phyloP scores from a whole-genome alignment of 2,888 invertebrate species.

The Acronicta psi region DNA sequence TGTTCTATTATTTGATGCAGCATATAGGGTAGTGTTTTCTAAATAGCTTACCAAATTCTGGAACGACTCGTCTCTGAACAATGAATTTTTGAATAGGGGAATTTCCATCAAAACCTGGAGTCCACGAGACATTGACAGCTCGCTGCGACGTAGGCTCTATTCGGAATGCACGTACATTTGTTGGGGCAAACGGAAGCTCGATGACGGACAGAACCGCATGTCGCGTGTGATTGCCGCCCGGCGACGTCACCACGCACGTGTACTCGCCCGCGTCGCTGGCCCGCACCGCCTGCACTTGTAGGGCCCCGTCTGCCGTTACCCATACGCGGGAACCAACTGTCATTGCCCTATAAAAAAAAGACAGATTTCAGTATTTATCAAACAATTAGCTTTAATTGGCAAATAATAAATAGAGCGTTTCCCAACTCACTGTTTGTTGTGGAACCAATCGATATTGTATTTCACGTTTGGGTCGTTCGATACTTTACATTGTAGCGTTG shows the following conservation, averaged over 20 bases:
- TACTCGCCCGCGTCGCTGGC: constrained; percentile 98
- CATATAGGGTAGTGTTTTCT: not conserved
- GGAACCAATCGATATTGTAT: constrained; percentile 96
- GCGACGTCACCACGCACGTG: constrained; percentile 96
- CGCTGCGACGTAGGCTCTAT: constrained; percentile 91
- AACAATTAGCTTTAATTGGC: constrained; percentile 2
- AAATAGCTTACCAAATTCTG: constrained; percentile 92
- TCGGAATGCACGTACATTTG: constrained; percentile 93
- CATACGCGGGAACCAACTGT: constrained; percentile 91
- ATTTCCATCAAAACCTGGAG: constrained; percentile 98
- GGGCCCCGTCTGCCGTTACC: constrained; percentile 94
- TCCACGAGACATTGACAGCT: constrained; percentile 97
- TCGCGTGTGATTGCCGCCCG: constrained; percentile 97
- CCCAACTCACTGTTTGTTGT: constrained; percentile 93
- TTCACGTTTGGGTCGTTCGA: constrained; percentile 96
- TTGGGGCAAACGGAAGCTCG: constrained; percentile 98
- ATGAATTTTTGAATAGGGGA: constrained; percentile 97
- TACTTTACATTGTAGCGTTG: constrained; percentile 97
- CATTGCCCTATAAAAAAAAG: constrained; percentile 74
- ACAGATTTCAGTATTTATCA: constrained; percentile 1
- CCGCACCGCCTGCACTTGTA: constrained; percentile 96
- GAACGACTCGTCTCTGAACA: constrained; percentile 96
- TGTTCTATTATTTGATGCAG: not conserved
- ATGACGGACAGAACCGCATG: constrained; percentile 94
- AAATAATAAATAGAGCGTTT: constrained; percentile 25